Evolutionary conservation across 2,113 vertebrate species (phyloP), one percentile per base, ranked within the genome.

Genomic region (Neogobius melanostomus): DNA sequence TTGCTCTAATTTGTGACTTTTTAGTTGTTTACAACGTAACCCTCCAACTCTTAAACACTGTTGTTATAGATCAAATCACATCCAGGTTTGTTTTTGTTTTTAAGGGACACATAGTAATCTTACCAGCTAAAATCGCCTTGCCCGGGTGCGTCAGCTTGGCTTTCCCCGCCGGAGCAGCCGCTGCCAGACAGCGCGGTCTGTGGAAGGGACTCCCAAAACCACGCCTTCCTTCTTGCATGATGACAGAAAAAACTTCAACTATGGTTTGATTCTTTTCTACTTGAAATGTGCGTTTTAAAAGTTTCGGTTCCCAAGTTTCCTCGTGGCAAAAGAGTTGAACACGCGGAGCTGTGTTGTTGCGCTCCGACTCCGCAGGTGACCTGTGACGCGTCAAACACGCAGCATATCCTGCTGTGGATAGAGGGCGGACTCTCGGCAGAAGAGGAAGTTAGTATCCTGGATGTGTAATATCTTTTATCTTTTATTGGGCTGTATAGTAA

Each of bases 101-200:
- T 8, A 28, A 8, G 12, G 11, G 7, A 68, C 36, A 68, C 36
- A 62, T 36, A 3, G 1, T 11, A 8, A 66, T 77, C 93, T 91
- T 74, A 96, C 95, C 95, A 89, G 95, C 95, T 74, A 96, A 81
- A 61, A 95, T 95, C 16, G 95, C 95, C 76, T 96, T 96, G 52
- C 95, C 94, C 8, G 94, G 95, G 67, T 96, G 95, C 36, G 94
- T 95, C 65, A 95, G 88, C 82, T 94, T 95, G 36, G 93, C 85
- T 79, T 89, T 93, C 21, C 89, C 92, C 7, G 90, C 90, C 4
- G 95, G 88, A 43, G 94, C 92, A 1, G 94, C 94, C 0, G 93
- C 94, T 6, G 91, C 87, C 77, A 95, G 75, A 83, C 88, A 84
- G 68, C 88, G 82, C 21, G 91, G 90, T 73, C 82, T 72, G 79